Base-by-base conservation (phyloP, 2,888 invertebrate genomes). In the Metopia argyrocephala region DNA sequence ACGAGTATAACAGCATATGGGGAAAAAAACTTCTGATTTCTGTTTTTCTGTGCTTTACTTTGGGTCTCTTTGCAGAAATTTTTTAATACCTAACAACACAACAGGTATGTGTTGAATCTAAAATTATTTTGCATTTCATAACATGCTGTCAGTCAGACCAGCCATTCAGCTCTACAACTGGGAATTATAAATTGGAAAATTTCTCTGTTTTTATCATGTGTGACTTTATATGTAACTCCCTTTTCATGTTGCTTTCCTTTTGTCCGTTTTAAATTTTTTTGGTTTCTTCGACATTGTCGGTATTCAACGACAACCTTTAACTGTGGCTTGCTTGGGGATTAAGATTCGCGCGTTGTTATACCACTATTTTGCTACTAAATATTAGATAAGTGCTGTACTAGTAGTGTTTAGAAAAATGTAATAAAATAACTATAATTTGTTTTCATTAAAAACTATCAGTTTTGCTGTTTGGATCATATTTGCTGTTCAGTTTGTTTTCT, bases 181-280 rank as follows among this genome's bases (percentile, higher is more conserved):
- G 66, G 65, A 78, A 71, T 78, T 61, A 66, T 28, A 66, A 71
- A 66, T 71, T 54, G 28, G 57, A 66, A 71, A 78, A 78, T 59
- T 64, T 38, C 38, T 38, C 38, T 38, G 4, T 15, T 38, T 15
- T 12, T 38, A 15, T 6, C 12, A 2, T 31, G 4, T 5, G 31
- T 68, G 18, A 52, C 28, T 68, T 48, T n/a, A 12, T 25, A 48
- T 31, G 18, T 23, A 28, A 48, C 54, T 61, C 68, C 23, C 6
- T 28, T 50, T 46, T 23, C 9, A 20, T 56, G 56, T 69, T 61
- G 9, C 31, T 28, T 62, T 48, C 31, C 31, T 31, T 62, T 62
- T 50, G 48, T 59, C 38, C 52, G 21, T 52, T 56, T 64, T 69
- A 38, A 9, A 38, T 50, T 52, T 9, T 54, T 15, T 31, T 9